Conservation (phyloP, 2,113 vertebrate genomes). For the Notechis scutatus region DNA sequence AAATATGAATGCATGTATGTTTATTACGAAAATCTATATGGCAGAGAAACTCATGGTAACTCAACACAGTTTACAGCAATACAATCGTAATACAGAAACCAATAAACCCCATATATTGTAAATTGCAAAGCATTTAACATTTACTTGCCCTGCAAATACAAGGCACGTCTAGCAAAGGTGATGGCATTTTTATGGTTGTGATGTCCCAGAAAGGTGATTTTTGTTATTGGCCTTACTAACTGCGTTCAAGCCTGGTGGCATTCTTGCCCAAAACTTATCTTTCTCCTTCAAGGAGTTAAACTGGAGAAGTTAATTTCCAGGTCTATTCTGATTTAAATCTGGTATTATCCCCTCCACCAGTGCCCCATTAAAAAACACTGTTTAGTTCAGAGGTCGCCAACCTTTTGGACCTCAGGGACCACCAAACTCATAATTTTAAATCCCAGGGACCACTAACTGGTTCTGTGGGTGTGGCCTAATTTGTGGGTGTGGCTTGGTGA, state of each 20-base stretch:
- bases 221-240: neutral
- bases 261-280: neutral
- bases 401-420: no score
- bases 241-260: neutral
- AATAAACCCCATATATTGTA: neutral
- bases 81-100: neutral
- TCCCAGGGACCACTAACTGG: no score
- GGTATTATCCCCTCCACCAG: no score
- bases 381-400: neutral
- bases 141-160: neutral
- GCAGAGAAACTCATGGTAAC: neutral
- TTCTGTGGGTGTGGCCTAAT: no score
- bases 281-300: neutral
- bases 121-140: neutral
- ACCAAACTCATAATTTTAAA: no score
- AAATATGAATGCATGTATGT: neutral
- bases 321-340: no score
- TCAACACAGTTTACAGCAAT: neutral
- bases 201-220: neutral
- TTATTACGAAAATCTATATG: neutral
- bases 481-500: no score
- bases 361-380: neutral
- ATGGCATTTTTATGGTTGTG: neutral
- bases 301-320: neutral
- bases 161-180: neutral